Conservation (phyloP, 2,888 invertebrate genomes). For the Cantharis lateralis region DNA sequence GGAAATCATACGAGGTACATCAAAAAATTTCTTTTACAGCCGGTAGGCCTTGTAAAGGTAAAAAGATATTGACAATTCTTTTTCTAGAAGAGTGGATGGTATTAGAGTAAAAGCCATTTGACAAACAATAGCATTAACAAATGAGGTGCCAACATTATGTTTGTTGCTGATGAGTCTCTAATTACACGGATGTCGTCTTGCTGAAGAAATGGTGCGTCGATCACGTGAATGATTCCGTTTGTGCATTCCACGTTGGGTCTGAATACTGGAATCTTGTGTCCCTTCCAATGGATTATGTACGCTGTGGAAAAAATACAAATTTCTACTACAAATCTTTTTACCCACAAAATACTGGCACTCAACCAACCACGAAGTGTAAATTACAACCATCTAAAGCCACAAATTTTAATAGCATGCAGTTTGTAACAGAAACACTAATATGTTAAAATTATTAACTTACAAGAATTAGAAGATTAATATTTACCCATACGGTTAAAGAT, state of each 20-base stretch:
- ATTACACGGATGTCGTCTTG: constrained; percentile 82
- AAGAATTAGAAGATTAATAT: not conserved
- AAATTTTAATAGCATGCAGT: not conserved
- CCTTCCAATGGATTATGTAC: constrained; percentile 84
- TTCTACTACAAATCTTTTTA: not conserved
- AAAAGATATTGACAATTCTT: constrained; percentile 21
- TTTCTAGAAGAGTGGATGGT: constrained; percentile 21
- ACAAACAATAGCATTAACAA: constrained; percentile 51
- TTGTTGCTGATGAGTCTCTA: constrained; percentile 49
- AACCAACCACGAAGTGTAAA: not conserved
- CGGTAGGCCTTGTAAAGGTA: constrained; percentile 19
- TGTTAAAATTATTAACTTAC: not conserved
- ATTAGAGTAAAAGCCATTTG: constrained; percentile 54
- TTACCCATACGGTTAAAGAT: not conserved
- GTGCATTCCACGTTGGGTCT: constrained; percentile 94
- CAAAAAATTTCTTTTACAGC: not conserved
- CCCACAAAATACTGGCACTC: not conserved
- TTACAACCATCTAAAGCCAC: not conserved
- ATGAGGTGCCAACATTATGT: constrained; percentile 34
- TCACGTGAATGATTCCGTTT: constrained; percentile 94
- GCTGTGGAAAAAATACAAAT: constrained; percentile 58
- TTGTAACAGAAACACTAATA: not conserved
- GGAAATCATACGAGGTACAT: not conserved
- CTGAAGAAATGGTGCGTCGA: constrained; percentile 83
- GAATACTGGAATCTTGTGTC: constrained; percentile 80